Conservation (phyloP, 2,113 vertebrate genomes). For the Furnarius figulus region DNA sequence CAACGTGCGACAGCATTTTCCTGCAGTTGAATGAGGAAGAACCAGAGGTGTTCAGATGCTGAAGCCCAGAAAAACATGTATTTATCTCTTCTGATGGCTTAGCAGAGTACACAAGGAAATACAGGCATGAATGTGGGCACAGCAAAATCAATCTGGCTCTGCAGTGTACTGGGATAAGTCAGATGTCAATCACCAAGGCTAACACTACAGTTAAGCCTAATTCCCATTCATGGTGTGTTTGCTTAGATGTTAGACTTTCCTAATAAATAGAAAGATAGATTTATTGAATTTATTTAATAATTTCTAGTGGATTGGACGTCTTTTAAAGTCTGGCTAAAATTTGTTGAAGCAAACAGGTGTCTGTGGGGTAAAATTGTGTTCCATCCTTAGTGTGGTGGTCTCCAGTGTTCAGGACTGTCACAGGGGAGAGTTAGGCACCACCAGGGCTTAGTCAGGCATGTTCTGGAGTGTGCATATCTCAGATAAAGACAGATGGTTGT, state of each 20-base stretch:
- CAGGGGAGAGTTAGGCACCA: not conserved
- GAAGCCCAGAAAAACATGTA: not conserved
- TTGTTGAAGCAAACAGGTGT: not conserved
- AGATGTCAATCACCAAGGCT: not conserved
- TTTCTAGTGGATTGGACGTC: not conserved
- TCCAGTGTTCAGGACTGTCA: not conserved
- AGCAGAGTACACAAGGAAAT: not conserved
- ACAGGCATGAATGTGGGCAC: not conserved
- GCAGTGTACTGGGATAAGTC: not conserved
- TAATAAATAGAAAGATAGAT: not conserved
- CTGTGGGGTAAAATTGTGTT: not conserved
- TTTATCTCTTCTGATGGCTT: not conserved
- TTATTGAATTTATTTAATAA: not conserved
- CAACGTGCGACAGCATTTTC: not conserved
- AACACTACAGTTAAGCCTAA: not conserved
- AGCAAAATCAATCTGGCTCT: not conserved
- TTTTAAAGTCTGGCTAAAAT: not conserved
- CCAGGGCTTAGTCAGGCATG: not conserved
- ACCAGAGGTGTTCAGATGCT: not conserved
- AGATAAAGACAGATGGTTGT: slow-evolving; percentile 36
- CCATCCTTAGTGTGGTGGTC: not conserved
- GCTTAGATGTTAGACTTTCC: not conserved
- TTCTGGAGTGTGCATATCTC: not conserved
- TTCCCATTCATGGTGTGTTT: not conserved
- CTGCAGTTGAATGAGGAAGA: not conserved